Percentiles rank a stretch among this genome's conserved stretches.
Conservation (phyloP, 2,113 vertebrate genomes). For the Otis tarda region DNA sequence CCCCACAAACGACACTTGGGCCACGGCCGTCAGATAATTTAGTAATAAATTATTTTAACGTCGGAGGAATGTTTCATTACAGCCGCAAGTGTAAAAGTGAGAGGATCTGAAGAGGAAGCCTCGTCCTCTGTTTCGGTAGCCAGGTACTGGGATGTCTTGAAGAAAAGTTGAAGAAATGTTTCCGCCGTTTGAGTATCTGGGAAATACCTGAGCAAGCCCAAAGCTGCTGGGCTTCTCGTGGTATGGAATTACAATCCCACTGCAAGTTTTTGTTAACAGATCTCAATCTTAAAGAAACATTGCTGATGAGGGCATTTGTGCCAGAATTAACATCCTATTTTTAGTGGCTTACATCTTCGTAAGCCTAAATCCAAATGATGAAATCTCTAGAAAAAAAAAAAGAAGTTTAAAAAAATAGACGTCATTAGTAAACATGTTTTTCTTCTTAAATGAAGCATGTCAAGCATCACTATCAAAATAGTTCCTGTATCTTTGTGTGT, state of each 20-base stretch:
- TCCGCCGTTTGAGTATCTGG: background rate
- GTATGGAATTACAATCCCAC: background rate
- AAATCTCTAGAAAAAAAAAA: background rate
- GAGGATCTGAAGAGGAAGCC: background rate
- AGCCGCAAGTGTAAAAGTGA: fast-evolving
- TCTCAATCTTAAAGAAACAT: background rate
- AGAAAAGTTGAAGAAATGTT: background rate
- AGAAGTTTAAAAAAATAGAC: background rate
- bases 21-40: constrained; percentile 77
- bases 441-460: background rate
- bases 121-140: fast-evolving
- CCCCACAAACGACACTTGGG: constrained; percentile 87
- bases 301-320: background rate
- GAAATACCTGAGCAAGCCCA: background rate
- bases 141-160: background rate
- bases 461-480: constrained; percentile 11
- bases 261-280: background rate
- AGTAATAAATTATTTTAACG: fast-evolving
- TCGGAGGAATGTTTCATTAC: background rate
- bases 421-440: constrained; percentile 5
- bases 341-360: constrained; percentile 23
- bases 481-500: background rate
- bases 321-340: constrained; percentile 26
- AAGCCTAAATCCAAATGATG: background rate
- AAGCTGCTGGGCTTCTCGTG: background rate